Evolutionary conservation across 2,113 vertebrate species (phyloP).

Genomic region (Festucalex cinctus): DNA sequence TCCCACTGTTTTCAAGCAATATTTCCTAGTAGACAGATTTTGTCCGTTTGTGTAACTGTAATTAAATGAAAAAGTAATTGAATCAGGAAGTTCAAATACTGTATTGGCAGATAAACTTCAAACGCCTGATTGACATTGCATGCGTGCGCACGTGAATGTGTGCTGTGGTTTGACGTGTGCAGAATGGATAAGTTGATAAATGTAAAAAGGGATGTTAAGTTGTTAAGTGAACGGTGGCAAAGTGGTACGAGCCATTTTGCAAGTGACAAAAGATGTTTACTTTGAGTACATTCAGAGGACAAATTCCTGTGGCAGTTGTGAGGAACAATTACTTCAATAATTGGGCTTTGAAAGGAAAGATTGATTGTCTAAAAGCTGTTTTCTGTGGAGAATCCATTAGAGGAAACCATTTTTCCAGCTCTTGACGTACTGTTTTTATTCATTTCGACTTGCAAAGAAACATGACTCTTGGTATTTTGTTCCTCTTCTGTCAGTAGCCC

Average conservation of each 20-base stretch:
- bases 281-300: slow-evolving; percentile 73
- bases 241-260: slow-evolving; percentile 60
- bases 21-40: too few relatives aligned
- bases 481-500: slow-evolving; percentile 61
- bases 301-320: slow-evolving; percentile 75
- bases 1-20: background rate
- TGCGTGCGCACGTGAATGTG: slow-evolving; percentile 5
- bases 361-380: slow-evolving; percentile 81
- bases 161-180: slow-evolving; percentile 46
- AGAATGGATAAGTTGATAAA: slow-evolving; percentile 60
- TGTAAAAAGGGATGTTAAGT: slow-evolving; percentile 46
- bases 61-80: too few relatives aligned
- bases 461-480: slow-evolving; percentile 68
- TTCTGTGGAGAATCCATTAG: slow-evolving; percentile 80
- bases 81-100: background rate
- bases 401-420: slow-evolving; percentile 74
- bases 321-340: slow-evolving; percentile 82
- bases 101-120: background rate
- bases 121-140: background rate
- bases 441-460: slow-evolving; percentile 76
- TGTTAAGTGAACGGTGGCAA: slow-evolving; percentile 50
- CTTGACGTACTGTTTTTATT: slow-evolving; percentile 79
- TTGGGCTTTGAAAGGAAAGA: slow-evolving; percentile 75
- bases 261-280: slow-evolving; percentile 74
- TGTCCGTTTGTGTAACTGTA: slow-evolving; percentile 7